A percentile compares a stretch with the other conserved stretches of the same genome.
Conservation (phyloP, 2,113 vertebrate species). For the Oenanthe oenanthe region DNA sequence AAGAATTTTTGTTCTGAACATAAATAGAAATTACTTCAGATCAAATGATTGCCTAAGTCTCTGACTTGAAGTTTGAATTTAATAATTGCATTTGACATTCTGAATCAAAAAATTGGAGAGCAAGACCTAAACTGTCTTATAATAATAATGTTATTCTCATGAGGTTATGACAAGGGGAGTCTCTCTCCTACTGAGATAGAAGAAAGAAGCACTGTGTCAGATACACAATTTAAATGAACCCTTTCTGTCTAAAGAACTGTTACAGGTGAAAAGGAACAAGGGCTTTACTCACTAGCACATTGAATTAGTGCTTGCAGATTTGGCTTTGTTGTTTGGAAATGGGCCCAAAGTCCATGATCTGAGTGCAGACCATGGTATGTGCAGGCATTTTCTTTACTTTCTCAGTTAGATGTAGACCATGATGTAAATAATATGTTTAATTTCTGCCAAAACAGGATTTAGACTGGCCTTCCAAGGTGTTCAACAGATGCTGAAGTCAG, state of each 20-base stretch:
- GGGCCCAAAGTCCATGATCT: not conserved
- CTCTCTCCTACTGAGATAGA: not conserved
- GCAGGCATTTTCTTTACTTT: not conserved
- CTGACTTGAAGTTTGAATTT: not conserved
- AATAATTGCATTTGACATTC: not conserved
- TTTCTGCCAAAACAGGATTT: not conserved
- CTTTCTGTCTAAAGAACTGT: not conserved
- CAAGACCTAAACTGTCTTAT: not conserved
- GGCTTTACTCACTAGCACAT: not conserved
- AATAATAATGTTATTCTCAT: not conserved
- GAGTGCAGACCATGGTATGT: not conserved
- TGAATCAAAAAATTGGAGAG: not conserved
- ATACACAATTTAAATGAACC: not conserved
- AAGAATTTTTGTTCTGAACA: not conserved
- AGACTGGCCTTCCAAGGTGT: not conserved
- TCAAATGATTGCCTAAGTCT: not conserved
- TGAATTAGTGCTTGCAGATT: not conserved
- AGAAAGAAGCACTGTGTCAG: not conserved
- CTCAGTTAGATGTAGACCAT: not conserved
- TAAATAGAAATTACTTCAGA: not conserved
- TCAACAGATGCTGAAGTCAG: not conserved
- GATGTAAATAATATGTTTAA: accelerated
- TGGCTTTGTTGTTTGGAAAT: not conserved
- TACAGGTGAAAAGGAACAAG: not conserved
- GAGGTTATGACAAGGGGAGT: not conserved